Conservation (phyloP, 92 coral and sea anemone genomes). For the Heteractis magnifica region DNA sequence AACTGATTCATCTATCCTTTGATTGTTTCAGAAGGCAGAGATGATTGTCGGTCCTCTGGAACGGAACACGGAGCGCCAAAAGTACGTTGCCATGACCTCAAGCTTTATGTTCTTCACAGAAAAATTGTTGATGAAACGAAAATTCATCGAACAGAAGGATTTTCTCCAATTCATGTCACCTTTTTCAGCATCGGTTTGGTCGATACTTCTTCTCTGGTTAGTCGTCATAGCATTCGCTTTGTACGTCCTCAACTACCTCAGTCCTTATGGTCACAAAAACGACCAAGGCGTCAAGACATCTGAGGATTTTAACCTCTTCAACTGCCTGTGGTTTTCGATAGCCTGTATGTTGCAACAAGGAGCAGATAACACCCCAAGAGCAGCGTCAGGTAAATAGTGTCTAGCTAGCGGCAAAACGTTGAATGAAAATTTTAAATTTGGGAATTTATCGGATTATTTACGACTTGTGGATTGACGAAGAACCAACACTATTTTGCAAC, state of each 20-base stretch:
- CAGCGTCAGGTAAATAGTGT: constrained; percentile 40
- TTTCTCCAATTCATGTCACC: constrained; percentile 65
- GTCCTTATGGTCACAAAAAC: constrained; percentile 63
- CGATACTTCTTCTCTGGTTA: constrained; percentile 38
- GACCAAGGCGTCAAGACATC: constrained; percentile 37
- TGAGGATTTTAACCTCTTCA: constrained; percentile 52
- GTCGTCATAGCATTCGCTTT: constrained; percentile 43
- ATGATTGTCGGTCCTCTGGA: constrained; percentile 53
- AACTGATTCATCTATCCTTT: too few species aligned
- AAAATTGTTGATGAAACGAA: constrained; percentile 45
- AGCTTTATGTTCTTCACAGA: constrained; percentile 58
- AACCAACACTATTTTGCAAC: too few species aligned
- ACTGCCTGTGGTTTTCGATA: constrained; percentile 66
- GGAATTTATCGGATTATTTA: too few species aligned
- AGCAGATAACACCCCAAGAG: constrained; percentile 52
- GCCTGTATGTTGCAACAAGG: constrained; percentile 77
- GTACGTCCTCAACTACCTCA: constrained; percentile 54
- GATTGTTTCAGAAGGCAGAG: constrained; percentile 47
- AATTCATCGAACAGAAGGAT: constrained; percentile 8
- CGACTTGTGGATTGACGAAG: too few species aligned
- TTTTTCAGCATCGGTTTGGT: constrained; percentile 56
- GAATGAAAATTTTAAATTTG: too few species aligned
- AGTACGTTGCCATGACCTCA: constrained; percentile 40
- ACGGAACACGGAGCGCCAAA: constrained; percentile 40
- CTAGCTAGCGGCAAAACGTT: not conserved